Evolutionary conservation across 2,888 invertebrate species (phyloP).

Genomic region (Sphaerophoria rueppellii): DNA sequence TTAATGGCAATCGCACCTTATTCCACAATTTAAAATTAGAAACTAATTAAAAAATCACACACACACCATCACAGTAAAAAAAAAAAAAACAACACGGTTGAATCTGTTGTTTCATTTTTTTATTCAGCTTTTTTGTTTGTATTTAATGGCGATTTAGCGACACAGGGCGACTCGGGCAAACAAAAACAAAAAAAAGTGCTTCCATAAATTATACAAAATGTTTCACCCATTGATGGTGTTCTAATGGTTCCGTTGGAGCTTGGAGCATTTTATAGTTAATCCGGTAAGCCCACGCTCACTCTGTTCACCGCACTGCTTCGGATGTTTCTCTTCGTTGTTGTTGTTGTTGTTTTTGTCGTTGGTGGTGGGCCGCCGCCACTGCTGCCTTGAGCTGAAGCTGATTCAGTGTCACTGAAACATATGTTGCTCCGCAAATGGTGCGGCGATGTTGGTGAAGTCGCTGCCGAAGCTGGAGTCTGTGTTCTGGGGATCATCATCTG

Average conservation of each 20-base stretch:
- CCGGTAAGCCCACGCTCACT: slow-evolving; percentile 81
- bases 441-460: slow-evolving; percentile 62
- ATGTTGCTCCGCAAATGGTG: slow-evolving; percentile 81
- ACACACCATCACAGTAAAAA: background rate
- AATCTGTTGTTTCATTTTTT: slow-evolving; percentile 22
- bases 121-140: slow-evolving; percentile 12
- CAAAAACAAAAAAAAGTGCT: slow-evolving; percentile 35
- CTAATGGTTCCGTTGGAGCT: slow-evolving; percentile 41
- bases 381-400: slow-evolving; percentile 67
- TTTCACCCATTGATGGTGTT: slow-evolving; percentile 63
- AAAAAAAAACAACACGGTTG: slow-evolving; percentile 24
- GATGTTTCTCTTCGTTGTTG: slow-evolving; percentile 73
- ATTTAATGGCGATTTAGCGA: slow-evolving; percentile 46
- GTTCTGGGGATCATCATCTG: slow-evolving; percentile 25
- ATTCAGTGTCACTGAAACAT: slow-evolving; percentile 79
- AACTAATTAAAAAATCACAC: slow-evolving; percentile 18
- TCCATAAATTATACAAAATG: slow-evolving; percentile 56
- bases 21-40: slow-evolving; percentile 30
- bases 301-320: slow-evolving; percentile 79
- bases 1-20: slow-evolving; percentile 55
- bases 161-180: slow-evolving; percentile 43
- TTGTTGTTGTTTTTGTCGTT: slow-evolving; percentile 30
- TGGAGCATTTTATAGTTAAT: slow-evolving; percentile 73
- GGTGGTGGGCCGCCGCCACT: slow-evolving; percentile 27
- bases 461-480: slow-evolving; percentile 15